Evolutionary conservation across 2,888 invertebrate genomes (phyloP).

Genomic region (Philereme vetulata): DNA sequence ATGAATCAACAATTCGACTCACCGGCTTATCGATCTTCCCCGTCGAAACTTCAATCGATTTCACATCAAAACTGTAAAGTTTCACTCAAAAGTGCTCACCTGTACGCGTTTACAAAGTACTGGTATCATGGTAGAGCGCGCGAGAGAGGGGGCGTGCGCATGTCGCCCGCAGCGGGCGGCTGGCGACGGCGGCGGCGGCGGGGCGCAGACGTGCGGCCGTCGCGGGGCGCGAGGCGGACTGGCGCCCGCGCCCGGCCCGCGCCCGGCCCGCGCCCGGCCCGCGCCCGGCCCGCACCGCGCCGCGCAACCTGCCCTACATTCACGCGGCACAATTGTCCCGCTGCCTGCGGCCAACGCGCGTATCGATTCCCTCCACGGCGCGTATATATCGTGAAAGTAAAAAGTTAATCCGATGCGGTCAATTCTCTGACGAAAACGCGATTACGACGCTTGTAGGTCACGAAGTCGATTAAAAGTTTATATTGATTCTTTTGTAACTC

Average conservation of each 20-base stretch:
- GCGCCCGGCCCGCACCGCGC: slow-evolving; percentile 42
- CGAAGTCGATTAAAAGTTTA: slow-evolving; percentile 64
- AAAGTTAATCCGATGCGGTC: slow-evolving; percentile 78
- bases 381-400: slow-evolving; percentile 73
- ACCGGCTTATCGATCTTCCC: slow-evolving; percentile 66
- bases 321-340: slow-evolving; percentile 74
- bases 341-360: slow-evolving; percentile 75
- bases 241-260: slow-evolving; percentile 47
- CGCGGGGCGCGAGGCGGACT: slow-evolving; percentile 68
- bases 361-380: slow-evolving; percentile 67
- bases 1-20: slow-evolving; percentile 57
- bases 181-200: slow-evolving; percentile 26
- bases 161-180: slow-evolving; percentile 36
- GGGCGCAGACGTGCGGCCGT: slow-evolving; percentile 37
- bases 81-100: slow-evolving; percentile 62
- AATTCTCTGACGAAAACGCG: slow-evolving; percentile 65
- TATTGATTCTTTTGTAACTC: slow-evolving; percentile 60
- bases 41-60: slow-evolving; percentile 62
- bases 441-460: slow-evolving; percentile 69
- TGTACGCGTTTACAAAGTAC: slow-evolving; percentile 61
- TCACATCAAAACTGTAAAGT: slow-evolving; percentile 62
- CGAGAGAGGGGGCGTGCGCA: slow-evolving; percentile 37
- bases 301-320: slow-evolving; percentile 77
- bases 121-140: slow-evolving; percentile 54
- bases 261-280: slow-evolving; percentile 41